A percentile compares a stretch with the other conserved stretches of the same genome.
These are phyloP conservation scores for Chlorodrepanis virens DNA, from an alignment of 2,113 vertebrate species.

Conservation along the genomic window DNA sequence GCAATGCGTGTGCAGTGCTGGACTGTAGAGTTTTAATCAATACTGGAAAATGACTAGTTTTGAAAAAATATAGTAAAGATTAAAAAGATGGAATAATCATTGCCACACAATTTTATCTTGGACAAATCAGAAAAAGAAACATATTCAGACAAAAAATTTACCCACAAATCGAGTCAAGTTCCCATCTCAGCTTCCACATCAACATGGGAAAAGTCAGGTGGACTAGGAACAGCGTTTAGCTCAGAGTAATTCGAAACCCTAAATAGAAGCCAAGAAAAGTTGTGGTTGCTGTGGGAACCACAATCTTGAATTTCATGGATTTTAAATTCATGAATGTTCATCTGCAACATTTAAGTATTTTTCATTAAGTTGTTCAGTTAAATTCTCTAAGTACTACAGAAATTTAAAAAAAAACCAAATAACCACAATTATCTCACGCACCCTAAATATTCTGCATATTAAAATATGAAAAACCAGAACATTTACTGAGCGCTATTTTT, in stretches of 20 bases:
- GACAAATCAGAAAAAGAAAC: neutral
- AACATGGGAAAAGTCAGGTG: slow-evolving; percentile 16
- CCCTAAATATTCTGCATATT: neutral
- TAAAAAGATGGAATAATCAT: neutral
- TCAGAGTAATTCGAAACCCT: neutral
- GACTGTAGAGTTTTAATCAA: neutral
- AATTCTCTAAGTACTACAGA: neutral
- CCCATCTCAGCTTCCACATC: neutral
- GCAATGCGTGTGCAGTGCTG: neutral
- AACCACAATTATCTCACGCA: neutral
- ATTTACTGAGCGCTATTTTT: neutral
- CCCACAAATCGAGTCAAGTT: slow-evolving; percentile 23
- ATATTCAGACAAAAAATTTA: neutral
- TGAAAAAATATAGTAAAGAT: neutral
- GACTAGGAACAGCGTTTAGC: neutral
- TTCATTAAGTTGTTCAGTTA: neutral
- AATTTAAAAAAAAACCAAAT: neutral
- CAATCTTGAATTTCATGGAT: neutral
- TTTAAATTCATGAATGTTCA: neutral
- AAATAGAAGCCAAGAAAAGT: slow-evolving; percentile 8
- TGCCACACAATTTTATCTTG: neutral
- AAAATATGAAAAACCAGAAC: neutral
- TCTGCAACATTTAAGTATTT: neutral
- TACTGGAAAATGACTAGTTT: neutral
- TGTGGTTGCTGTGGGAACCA: slow-evolving; percentile 1